Evolutionary conservation across 2,113 vertebrate species (phyloP).

Genomic region (Engystomops pustulosus): DNA sequence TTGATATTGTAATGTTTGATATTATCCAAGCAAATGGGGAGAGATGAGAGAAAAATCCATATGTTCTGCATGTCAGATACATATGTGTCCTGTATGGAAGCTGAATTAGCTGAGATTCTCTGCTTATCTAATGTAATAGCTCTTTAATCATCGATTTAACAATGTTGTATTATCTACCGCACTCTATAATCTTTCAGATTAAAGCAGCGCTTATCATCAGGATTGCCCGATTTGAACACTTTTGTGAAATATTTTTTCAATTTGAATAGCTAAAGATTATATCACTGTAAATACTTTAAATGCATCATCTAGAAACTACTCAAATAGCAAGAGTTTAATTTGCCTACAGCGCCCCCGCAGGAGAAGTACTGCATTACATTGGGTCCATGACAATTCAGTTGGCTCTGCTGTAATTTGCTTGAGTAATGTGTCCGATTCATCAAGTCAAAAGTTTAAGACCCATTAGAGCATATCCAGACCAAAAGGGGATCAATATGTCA

Average conservation of each 20-base stretch:
- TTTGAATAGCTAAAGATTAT: neutral
- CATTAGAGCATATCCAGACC: too few relatives aligned
- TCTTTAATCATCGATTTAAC: neutral
- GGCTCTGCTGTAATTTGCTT: too few relatives aligned
- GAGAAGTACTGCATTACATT: neutral
- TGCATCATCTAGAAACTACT: neutral
- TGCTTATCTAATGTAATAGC: neutral
- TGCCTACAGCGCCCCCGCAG: neutral
- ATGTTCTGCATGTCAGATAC: neutral
- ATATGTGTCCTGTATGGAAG: neutral
- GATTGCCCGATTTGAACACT: neutral
- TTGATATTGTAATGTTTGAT: conserved; percentile 26
- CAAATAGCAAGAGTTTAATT: neutral
- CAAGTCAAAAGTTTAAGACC: too few relatives aligned
- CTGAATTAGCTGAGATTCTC: neutral
- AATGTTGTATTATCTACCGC: neutral
- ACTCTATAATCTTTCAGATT: neutral
- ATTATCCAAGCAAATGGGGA: conserved; percentile 22
- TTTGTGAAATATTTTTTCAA: neutral
- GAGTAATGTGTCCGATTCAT: too few relatives aligned
- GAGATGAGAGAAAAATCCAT: conserved; percentile 16
- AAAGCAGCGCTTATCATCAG: neutral
- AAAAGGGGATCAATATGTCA: too few relatives aligned
- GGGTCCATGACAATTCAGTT: too few relatives aligned
- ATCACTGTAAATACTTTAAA: neutral